Evolutionary conservation across 2,113 vertebrate genomes (phyloP).

Genomic region (Pangasianodon hypophthalmus): DNA sequence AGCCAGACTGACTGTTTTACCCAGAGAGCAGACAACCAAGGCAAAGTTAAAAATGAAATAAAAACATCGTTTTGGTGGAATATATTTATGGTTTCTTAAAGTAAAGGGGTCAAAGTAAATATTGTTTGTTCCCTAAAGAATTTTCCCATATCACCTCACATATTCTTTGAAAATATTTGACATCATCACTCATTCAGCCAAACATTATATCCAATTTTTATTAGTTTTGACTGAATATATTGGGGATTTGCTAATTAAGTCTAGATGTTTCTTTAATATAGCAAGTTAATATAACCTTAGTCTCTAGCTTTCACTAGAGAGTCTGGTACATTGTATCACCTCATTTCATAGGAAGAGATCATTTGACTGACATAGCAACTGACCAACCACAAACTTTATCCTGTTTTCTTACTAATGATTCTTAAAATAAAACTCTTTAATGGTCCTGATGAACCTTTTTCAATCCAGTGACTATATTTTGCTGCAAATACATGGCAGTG

Average conservation of each 20-base stretch:
- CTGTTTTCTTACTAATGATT: neutral
- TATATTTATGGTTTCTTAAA: neutral
- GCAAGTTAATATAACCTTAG: neutral
- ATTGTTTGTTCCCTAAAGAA: neutral
- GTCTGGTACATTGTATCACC: neutral
- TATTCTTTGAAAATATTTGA: neutral
- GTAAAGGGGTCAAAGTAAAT: neutral
- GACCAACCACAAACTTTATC: neutral
- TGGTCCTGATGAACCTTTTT: neutral
- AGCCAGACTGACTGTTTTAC: neutral
- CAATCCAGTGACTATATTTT: neutral
- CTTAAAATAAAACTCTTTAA: neutral
- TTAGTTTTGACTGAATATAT: neutral
- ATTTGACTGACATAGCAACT: neutral
- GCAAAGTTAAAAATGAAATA: neutral
- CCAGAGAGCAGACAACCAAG: neutral
- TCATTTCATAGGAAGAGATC: too few relatives aligned
- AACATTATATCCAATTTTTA: neutral
- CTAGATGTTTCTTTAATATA: neutral
- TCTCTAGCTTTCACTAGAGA: neutral
- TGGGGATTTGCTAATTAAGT: neutral
- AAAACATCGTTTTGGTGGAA: neutral
- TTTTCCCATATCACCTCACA: neutral
- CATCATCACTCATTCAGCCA: neutral
- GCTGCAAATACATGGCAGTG: neutral